Base-by-base conservation (phyloP, 2,797 vertebrate species). In the Cephalopachus bancanus region DNA sequence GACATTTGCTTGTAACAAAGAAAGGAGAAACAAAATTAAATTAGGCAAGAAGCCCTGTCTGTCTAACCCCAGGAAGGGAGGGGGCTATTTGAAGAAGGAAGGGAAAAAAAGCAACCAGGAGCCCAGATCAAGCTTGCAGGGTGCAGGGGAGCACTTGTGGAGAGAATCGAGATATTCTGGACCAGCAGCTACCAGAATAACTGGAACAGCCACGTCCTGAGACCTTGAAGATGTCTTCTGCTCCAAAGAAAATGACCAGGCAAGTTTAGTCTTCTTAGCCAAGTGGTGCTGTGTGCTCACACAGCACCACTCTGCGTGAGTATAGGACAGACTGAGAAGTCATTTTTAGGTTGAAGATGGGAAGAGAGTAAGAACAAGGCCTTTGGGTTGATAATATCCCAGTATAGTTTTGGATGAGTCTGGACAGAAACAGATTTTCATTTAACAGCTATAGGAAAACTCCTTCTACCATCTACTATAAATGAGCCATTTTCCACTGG, bases 1-100 rank as follows among this genome's bases (percentile, higher is more conserved):
- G 99, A 99, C 99, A 99, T 99, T 99, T 99, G 99, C 98, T 98
- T 98, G 97, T 97, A 98, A 99, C 98, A 99, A 99, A 99, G 98
- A 98, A 99, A 97, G 97, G 98, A 98, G 99, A 98, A 98, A 98
- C 96, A 97, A 98, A 99, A 99, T 99, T 99, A 94, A 99, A 99
- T 99, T 99, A 99, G 98, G 95, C 98, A 97, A 95, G 97, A 98
- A 98, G 98, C 98, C 98, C 98, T 98, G 98, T 98, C 98, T 98
- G 97, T 97, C 85, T 98, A 83, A 89, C 84, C 59, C 28, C 69
- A 49, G 26, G 83, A 81, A 78, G 81, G 37, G 37, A 37, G 37
- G 37, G 37, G 37, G 37, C 75, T 89, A 19, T 94, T 97, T 94
- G 86, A 72, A 94, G 79, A 85, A 81, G 83, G 44, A 37, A 74